Evolutionary conservation across 2,888 invertebrate species (phyloP).

Genomic region (Athalia cordata): DNA sequence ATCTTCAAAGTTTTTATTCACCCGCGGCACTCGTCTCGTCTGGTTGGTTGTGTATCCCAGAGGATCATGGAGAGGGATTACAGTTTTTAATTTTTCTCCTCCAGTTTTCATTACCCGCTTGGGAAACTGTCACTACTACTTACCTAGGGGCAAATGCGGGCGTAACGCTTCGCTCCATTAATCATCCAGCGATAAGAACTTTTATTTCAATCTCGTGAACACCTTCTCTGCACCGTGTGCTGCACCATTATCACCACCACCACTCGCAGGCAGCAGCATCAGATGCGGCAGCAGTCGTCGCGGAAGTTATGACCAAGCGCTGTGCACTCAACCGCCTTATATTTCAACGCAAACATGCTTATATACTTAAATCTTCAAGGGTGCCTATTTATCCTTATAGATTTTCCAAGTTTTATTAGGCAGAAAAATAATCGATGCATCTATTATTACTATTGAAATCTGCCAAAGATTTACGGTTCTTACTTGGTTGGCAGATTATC

Average conservation of each 20-base stretch:
- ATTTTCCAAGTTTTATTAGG: background rate
- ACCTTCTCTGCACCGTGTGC: slow-evolving; percentile 4
- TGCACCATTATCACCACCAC: background rate
- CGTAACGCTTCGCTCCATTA: slow-evolving; percentile 38
- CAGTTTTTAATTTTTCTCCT: slow-evolving; percentile 43
- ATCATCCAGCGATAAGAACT: slow-evolving; percentile 44
- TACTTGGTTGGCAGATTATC: background rate
- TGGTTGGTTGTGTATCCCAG: slow-evolving; percentile 21
- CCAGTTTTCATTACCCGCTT: slow-evolving; percentile 39
- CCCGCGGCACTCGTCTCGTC: slow-evolving; percentile 23
- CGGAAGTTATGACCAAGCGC: slow-evolving; percentile 7
- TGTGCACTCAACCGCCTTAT: background rate
- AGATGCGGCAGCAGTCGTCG: background rate
- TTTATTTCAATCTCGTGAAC: slow-evolving; percentile 39
- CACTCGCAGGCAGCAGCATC: no score
- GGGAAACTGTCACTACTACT: slow-evolving; percentile 42
- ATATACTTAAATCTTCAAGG: no score
- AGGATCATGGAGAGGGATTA: slow-evolving; percentile 38
- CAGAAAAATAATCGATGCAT: slow-evolving; percentile 3
- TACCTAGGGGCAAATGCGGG: slow-evolving; percentile 31
- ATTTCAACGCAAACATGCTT: no score
- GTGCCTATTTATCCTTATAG: background rate
- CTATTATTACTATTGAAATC: background rate
- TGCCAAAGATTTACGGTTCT: background rate
- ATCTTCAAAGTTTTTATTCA: slow-evolving; percentile 25